These are phyloP conservation scores for Lithodes maja DNA, from an alignment of 2,888 invertebrate genomes.

Conservation along the genomic window DNA sequence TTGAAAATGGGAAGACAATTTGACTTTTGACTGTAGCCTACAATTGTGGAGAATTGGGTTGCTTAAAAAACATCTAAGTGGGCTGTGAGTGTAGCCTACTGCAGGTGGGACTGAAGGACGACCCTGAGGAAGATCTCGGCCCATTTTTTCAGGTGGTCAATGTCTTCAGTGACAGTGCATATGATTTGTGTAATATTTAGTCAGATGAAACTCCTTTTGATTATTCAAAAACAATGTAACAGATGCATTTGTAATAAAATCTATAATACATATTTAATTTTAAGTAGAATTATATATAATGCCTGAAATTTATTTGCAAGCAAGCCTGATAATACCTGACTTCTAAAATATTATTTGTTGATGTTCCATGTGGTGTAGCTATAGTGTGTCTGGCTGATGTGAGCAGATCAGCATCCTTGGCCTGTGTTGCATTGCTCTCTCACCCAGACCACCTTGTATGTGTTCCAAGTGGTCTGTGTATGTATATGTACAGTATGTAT, in stretches of 20 bases:
- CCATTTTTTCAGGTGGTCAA: neutral
- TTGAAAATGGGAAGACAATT: no score
- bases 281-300: no score
- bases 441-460: slow-evolving; percentile 15
- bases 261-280: no score
- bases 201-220: no score
- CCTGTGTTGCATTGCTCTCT: slow-evolving; percentile 35
- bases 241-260: neutral
- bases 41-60: no score
- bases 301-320: no score
- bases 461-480: neutral
- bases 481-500: neutral
- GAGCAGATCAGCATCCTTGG: slow-evolving; percentile 46
- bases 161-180: neutral
- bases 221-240: no score
- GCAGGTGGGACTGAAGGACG: neutral
- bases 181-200: no score
- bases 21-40: no score
- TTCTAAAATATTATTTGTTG: no score
- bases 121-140: neutral
- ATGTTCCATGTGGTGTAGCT: slow-evolving; percentile 7
- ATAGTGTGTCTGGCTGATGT: slow-evolving; percentile 45
- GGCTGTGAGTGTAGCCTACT: neutral
- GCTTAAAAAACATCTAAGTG: neutral
- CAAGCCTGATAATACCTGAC: no score